These are phyloP conservation scores for Dendrolimus pini DNA, from an alignment of 2,888 invertebrate genomes.

Conservation along the genomic window DNA sequence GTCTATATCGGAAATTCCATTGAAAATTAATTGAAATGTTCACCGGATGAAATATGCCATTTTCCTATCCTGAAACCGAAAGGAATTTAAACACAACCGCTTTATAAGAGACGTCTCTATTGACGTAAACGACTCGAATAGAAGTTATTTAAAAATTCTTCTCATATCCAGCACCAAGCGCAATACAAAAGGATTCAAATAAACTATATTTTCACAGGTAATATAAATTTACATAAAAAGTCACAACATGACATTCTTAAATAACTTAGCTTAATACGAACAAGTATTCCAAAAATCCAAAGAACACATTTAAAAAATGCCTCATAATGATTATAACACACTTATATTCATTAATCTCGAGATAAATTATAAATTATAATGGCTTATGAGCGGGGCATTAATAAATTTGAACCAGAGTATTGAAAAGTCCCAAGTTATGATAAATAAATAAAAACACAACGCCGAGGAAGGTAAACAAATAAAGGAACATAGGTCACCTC, in stretches of 20 bases:
- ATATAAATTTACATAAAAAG: conserved; percentile 7
- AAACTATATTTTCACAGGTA: neutral
- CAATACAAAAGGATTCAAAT: neutral
- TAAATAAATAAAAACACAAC: conserved; percentile 61
- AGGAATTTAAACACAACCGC: neutral
- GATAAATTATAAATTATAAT: conserved; percentile 62
- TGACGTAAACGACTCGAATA: neutral
- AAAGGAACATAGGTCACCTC: conserved; percentile 52
- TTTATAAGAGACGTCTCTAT: neutral
- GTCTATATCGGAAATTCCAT: neutral
- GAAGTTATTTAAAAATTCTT: too few species aligned
- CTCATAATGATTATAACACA: conserved; percentile 51
- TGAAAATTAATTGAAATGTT: neutral
- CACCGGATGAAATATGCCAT: neutral
- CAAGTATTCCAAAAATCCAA: conserved; percentile 49
- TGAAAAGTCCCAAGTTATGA: conserved; percentile 59
- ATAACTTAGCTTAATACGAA: conserved; percentile 17
- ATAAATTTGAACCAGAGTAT: conserved; percentile 57
- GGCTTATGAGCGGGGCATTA: conserved; percentile 38
- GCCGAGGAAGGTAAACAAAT: conserved; percentile 51
- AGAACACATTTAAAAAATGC: conserved; percentile 38
- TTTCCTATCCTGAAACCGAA: neutral
- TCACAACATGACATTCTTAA: conserved; percentile 16
- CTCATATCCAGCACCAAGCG: too few species aligned
- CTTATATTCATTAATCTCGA: conserved; percentile 55